A percentile compares a stretch with the other conserved stretches of the same genome.
These are phyloP conservation scores for Porphyrio hochstetteri DNA, from an alignment of 2,113 vertebrate species.

Conservation along the genomic window DNA sequence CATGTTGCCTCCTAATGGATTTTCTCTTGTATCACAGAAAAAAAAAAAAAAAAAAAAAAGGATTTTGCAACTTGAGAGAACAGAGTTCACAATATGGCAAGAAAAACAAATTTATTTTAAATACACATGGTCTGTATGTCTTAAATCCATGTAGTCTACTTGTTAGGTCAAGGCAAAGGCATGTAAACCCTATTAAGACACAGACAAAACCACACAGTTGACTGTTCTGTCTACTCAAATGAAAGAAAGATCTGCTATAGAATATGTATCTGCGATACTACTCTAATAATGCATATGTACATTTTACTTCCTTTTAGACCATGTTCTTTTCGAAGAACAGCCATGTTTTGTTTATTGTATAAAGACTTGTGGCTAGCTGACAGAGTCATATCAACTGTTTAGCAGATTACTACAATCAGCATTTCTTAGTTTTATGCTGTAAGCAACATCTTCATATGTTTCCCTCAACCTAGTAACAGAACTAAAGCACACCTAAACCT, in stretches of 20 bases:
- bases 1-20: background rate
- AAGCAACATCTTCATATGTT: background rate
- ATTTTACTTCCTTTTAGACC: background rate
- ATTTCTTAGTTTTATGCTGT: background rate
- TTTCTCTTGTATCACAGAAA: background rate
- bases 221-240: background rate
- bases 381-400: background rate
- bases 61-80: background rate
- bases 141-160: background rate
- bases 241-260: background rate
- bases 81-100: background rate
- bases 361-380: background rate
- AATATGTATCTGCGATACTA: background rate
- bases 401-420: background rate
- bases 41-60: background rate
- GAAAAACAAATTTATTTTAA: background rate
- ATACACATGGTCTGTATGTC: background rate
- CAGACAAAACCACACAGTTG: background rate
- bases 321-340: background rate
- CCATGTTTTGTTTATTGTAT: background rate
- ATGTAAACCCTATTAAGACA: background rate
- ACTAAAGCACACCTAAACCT: background rate
- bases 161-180: background rate
- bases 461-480: background rate
- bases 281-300: background rate